These are phyloP conservation scores for Cercocebus atys DNA, from an alignment of 2,113 vertebrate genomes.

Conservation along the genomic window DNA sequence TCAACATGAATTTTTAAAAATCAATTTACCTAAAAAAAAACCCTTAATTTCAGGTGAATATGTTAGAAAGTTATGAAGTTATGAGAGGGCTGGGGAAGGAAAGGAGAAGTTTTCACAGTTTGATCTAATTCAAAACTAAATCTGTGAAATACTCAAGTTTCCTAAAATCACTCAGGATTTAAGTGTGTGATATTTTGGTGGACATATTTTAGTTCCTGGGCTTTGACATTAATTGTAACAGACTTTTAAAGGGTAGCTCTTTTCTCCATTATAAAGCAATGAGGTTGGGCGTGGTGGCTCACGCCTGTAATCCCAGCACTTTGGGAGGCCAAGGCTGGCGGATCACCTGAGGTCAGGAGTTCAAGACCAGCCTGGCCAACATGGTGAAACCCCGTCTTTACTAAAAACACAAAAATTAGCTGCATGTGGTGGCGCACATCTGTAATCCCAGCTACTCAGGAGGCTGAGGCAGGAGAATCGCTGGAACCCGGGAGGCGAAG, in stretches of 20 bases:
- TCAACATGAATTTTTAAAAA: background rate
- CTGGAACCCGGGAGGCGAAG: no score
- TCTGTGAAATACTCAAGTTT: background rate
- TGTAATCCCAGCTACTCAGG: no score
- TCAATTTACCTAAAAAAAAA: background rate
- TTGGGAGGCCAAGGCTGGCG: no score
- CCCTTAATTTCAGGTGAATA: background rate
- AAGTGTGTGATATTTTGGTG: background rate
- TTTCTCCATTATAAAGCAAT: background rate
- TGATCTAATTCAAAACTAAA: constrained; percentile 13
- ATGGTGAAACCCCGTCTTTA: fast-evolving
- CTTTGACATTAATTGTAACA: constrained; percentile 29
- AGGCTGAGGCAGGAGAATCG: no score
- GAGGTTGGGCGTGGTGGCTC: no score
- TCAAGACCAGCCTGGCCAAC: no score
- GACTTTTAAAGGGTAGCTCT: background rate
- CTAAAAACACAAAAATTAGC: no score
- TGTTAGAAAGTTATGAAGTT: background rate
- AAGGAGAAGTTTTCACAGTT: background rate
- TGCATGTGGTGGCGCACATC: fast-evolving
- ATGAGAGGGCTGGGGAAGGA: background rate
- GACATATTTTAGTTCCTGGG: background rate
- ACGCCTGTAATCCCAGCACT: no score
- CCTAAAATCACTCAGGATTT: background rate
- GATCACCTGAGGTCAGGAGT: no score